phyloP scores from a whole-genome alignment of 2,113 vertebrate species.

The Sinocyclocheilus anshuiensis region DNA sequence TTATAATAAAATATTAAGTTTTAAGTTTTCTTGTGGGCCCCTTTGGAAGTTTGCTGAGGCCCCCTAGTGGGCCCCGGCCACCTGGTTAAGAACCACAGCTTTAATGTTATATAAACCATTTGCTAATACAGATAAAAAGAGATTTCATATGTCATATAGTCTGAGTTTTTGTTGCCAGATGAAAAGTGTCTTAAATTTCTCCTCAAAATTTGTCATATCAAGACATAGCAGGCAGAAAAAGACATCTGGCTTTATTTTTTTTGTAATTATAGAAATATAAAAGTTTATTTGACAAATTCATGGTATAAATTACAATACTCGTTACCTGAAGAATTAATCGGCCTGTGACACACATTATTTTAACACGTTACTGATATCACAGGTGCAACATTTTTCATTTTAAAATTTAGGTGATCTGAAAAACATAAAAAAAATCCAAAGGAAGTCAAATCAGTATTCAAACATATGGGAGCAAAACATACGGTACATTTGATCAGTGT shows the following conservation, averaged over 20 bases:
- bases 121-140: neutral
- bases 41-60: neutral
- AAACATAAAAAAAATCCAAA: neutral
- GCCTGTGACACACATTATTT: neutral
- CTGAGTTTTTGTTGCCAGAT: neutral
- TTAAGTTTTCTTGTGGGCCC: neutral
- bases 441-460: slow-evolving; percentile 55
- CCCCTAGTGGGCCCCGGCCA: neutral
- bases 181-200: neutral
- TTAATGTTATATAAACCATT: neutral
- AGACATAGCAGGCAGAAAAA: neutral
- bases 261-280: neutral
- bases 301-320: neutral
- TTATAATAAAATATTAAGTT: neutral
- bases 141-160: neutral
- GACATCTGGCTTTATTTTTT: neutral
- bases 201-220: neutral
- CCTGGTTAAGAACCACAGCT: neutral
- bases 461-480: slow-evolving; percentile 56
- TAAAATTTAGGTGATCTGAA: neutral
- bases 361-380: neutral
- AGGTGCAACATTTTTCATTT: neutral
- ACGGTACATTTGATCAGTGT: slow-evolving; percentile 62
- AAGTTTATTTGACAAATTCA: neutral
- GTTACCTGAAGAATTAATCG: neutral